phyloP scores from a whole-genome alignment of 2,797 vertebrate genomes.

The Triplophysa yarkandensis region DNA sequence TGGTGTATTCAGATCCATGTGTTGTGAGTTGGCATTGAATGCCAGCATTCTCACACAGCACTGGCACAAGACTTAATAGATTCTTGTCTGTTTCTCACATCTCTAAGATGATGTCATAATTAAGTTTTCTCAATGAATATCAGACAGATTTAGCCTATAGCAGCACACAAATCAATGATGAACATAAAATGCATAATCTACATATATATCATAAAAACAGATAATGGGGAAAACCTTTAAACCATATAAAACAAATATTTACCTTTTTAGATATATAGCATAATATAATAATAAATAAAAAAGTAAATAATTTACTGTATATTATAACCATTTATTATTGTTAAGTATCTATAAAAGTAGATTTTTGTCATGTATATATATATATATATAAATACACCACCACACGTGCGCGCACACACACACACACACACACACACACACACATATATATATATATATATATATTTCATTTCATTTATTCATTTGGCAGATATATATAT shows the following conservation, averaged over 20 bases:
- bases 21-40: conserved; percentile 30
- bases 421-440: no score
- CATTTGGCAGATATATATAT: no score
- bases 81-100: conserved; percentile 31
- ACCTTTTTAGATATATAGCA: no score
- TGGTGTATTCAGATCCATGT: conserved; percentile 16
- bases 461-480: no score
- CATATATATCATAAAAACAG: neutral
- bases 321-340: no score
- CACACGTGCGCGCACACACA: no score
- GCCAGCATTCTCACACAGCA: conserved; percentile 6
- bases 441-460: no score
- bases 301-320: no score
- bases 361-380: no score
- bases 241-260: neutral
- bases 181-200: neutral
- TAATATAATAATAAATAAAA: no score
- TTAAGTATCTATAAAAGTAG: no score
- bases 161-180: conserved; percentile 5
- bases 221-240: neutral
- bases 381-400: no score
- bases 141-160: conserved; percentile 22
- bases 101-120: conserved; percentile 31
- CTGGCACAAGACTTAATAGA: conserved; percentile 23
- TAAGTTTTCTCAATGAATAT: conserved; percentile 36